Percentiles rank a stretch among this genome's conserved stretches.
phyloP scores from a whole-genome alignment of 1,140 invertebrate species.

The Drosophila parvula region DNA sequence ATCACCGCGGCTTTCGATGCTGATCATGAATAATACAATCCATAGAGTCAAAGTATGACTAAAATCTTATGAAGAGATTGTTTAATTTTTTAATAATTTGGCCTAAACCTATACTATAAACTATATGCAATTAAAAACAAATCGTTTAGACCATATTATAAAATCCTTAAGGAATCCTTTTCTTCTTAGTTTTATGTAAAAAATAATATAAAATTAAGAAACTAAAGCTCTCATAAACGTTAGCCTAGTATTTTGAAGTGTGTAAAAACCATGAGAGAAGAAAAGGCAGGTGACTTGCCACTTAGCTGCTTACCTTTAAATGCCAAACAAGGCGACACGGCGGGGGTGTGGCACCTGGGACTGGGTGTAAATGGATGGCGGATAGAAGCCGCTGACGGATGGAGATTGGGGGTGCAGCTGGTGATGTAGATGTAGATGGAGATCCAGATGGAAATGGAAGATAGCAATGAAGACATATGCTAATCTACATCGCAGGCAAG shows the following conservation, averaged over 20 bases:
- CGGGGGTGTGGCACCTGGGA: constrained; percentile 27
- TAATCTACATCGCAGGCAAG: constrained; percentile 35
- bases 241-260: constrained; percentile 2
- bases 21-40: background rate
- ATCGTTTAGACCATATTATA: background rate
- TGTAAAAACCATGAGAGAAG: constrained; percentile 6
- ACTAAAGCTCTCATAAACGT: no score
- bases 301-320: constrained; percentile 59
- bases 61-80: background rate
- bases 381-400: constrained; percentile 42
- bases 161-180: no score
- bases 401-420: constrained; percentile 2
- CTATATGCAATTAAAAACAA: background rate
- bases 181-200: no score
- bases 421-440: constrained; percentile 9
- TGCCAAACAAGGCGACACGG: constrained; percentile 45
- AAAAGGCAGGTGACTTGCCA: constrained; percentile 42
- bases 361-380: constrained; percentile 44
- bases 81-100: no score
- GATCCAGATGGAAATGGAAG: constrained; percentile 9
- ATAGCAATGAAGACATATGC: constrained; percentile 49
- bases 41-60: background rate
- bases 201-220: no score
- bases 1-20: background rate
- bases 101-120: no score